A percentile compares a stretch with the other conserved stretches of the same genome.
phyloP scores from a whole-genome alignment of 2,113 vertebrate species.

The Bos taurus region ARS-UCD2.0 NC_037340.1:10542001-10542500 shows the following conservation, averaged over 20 bases:
- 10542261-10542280: background rate
- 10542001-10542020: background rate
- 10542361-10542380: background rate
- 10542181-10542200: background rate
- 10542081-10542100: background rate
- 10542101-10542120: background rate
- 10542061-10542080: background rate
- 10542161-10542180: conserved; percentile 25
- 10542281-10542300: background rate
- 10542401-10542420: background rate
- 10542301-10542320: background rate
- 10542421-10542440: background rate
- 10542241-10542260: background rate
- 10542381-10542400: background rate
- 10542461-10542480: background rate
- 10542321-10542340: conserved; percentile 21
- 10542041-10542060: background rate
- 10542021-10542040: background rate
- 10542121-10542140: background rate
- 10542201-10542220: background rate
- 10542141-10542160: background rate
- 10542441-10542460: background rate
- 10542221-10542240: background rate
- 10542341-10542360: background rate
- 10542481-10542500: background rate